phyloP scores from a whole-genome alignment of 2,113 vertebrate species.

The Cryptomyrus ogoouensis region DNA sequence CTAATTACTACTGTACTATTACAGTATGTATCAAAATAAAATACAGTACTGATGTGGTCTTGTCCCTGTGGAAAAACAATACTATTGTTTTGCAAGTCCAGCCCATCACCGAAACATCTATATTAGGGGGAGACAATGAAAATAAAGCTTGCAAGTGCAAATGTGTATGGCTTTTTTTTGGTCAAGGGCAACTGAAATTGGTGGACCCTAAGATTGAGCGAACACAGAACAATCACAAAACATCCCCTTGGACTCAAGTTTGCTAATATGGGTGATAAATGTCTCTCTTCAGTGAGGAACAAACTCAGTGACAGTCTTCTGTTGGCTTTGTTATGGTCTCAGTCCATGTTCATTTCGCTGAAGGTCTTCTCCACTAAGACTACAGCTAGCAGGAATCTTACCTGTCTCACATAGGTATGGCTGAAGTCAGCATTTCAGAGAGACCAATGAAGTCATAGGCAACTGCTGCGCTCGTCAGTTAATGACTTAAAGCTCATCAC shows the following conservation, averaged over 20 bases:
- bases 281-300: neutral
- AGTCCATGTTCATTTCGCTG: neutral
- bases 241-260: neutral
- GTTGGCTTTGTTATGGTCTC: neutral
- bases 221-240: neutral
- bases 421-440: neutral
- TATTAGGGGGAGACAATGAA: neutral
- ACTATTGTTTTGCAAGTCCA: neutral
- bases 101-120: neutral
- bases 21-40: slow-evolving; percentile 19
- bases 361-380: slow-evolving; percentile 6
- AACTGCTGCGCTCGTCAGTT: neutral
- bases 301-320: neutral
- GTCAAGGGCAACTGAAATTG: neutral
- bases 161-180: slow-evolving; percentile 4
- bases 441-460: neutral
- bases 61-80: slow-evolving; percentile 6
- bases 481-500: neutral
- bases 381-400: neutral
- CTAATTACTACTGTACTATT: slow-evolving; percentile 15
- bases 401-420: neutral
- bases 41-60: slow-evolving; percentile 7
- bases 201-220: neutral
- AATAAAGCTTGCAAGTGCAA: slow-evolving; percentile 1
- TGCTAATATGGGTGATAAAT: neutral